Base-by-base conservation (phyloP, 2,113 vertebrate species). In the Oplegnathus fasciatus region DNA sequence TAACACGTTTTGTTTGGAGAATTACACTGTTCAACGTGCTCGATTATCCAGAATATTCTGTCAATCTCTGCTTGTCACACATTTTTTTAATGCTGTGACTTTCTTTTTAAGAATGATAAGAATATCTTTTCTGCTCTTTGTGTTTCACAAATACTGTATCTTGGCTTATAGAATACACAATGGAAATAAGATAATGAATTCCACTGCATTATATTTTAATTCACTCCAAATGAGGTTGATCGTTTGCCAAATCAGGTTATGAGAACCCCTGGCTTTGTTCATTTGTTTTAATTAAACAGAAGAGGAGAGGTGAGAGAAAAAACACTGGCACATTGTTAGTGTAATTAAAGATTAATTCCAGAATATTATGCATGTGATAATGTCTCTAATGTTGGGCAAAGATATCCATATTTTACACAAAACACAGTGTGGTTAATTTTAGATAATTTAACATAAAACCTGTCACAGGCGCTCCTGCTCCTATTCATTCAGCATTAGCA, bases 201-300 rank as follows among this genome's bases (percentile, higher is more conserved):
- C 80, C 68, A 66, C 64, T 37, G 70, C 32, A 79, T 88, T 89
- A 90, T 78, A 87, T 82, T 92, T 89, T 86, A 94, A 92, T 92
- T 88, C 77, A 67, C 34, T 86, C 77, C 83, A 91, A 92, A 92
- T 90, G 80, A 92, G 88, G 80, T 88, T 90, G 90, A 87, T 83
- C 87, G 20, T 90, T 87, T 88, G 80, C 78, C 71, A 89, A 90
- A 88, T 93, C 85, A 89, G 91, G 88, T 90, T 89, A 90, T 88
- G 87, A 90, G 89, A 93, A 91, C 83, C 88, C 84, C 80, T 90
- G 87, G 83, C 85, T 92, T 91, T 91, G 89, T 90, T 94, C 91
- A 91, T 91, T 93, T 94, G 89, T 93, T 93, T 90, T 91, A 93
- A 93, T 92, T 93, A 93, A 85, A 74, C 61, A 85, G 62, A 75